Evolutionary conservation across 2,113 vertebrate species (phyloP), one percentile per base, ranked within the genome.

Genomic region (Benitochromis conjunctus): DNA sequence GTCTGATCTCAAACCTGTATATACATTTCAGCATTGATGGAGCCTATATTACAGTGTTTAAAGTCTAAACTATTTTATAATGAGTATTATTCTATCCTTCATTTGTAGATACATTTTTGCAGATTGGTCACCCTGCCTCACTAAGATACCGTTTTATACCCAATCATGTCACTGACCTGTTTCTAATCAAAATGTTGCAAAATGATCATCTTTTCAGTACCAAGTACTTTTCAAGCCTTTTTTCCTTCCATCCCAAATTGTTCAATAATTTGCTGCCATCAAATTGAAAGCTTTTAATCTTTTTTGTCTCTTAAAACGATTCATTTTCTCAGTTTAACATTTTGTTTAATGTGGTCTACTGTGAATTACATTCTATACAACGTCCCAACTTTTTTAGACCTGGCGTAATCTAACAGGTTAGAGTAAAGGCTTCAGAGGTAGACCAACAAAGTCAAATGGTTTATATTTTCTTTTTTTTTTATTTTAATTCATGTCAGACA

Each of bases 21-120:
- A 0, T 18, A 11, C 29, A 0, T 62, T 19, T 0, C 58, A 62
- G 58, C 58, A 34, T 34, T 7, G 58, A 62, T 62, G 58, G 31
- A 36, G 29, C 58, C 58, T 62, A 9, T 4, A 34, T 10, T 11
- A 11, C 16, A 19, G 16, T 62, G 31, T 0, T 36, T 29, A 46
- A 12, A 48, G 43, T 14, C 5, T 13, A 13, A 2, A 13, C 11
- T 13, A 13, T 13, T 5, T 13, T 12, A 46, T 12, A 13, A n/a
- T 14, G n/a, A 24, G 36, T 2, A 43, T 13, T 46, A 46, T 46
- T 46, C 11, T 46, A 12, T 14, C 13, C 5, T 14, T 48, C 43
- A 48, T 43, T 4, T 69, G 38, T 16, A 69, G 64, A 69, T 43
- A 8, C 36, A 66, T 4, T 24, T 41, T 66, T 66, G 34, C 36